These are phyloP conservation scores for Candidula unifasciata DNA, from an alignment of 2,888 invertebrate species.

Conservation along the genomic window DNA sequence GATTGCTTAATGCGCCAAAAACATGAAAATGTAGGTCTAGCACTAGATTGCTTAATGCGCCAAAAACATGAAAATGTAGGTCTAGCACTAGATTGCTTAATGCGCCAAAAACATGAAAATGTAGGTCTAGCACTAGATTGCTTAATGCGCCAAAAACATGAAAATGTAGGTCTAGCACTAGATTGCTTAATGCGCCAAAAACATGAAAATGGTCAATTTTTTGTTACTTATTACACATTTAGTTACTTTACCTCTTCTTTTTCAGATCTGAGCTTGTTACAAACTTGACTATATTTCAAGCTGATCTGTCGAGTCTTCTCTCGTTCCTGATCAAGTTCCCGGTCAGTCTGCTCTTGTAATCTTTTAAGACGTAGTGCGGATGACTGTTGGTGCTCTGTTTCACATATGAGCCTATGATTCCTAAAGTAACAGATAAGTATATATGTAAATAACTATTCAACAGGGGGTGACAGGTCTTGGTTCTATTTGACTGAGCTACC, in stretches of 20 bases:
- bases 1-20: too few relatives aligned
- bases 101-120: too few relatives aligned
- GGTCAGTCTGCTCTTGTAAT: slow-evolving; percentile 63
- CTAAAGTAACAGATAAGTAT: slow-evolving; percentile 52
- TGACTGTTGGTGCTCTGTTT: slow-evolving; percentile 67
- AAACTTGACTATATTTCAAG: slow-evolving; percentile 63
- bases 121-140: too few relatives aligned
- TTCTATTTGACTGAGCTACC: too few relatives aligned
- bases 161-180: too few relatives aligned
- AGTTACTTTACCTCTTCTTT: slow-evolving; percentile 71
- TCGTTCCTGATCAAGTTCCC: slow-evolving; percentile 64
- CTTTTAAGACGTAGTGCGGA: slow-evolving; percentile 62
- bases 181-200: too few relatives aligned
- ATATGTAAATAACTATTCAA: not conserved
- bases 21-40: too few relatives aligned
- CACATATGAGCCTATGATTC: slow-evolving; percentile 64
- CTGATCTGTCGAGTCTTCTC: slow-evolving; percentile 72
- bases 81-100: too few relatives aligned
- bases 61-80: too few relatives aligned
- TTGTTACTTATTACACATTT: not conserved
- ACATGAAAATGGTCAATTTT: not conserved
- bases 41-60: too few relatives aligned
- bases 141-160: too few relatives aligned
- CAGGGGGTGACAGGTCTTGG: too few relatives aligned
- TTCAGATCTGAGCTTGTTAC: slow-evolving; percentile 67